These are phyloP conservation scores for Polymixis lichenea DNA, from an alignment of 2,888 invertebrate species.

Conservation along the genomic window DNA sequence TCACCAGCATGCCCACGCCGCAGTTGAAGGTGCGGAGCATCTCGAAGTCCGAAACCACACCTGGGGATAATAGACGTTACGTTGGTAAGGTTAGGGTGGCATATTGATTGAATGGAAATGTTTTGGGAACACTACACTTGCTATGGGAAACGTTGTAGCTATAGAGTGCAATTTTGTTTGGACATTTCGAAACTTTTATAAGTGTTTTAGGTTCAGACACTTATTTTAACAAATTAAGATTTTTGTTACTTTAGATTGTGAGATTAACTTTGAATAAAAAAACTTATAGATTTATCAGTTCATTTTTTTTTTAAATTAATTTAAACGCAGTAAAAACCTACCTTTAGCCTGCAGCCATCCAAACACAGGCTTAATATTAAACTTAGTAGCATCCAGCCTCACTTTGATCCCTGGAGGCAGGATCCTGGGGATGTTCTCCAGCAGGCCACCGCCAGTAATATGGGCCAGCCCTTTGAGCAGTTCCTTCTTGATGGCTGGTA, in stretches of 20 bases:
- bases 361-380: constrained; percentile 95
- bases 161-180: too few species aligned
- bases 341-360: constrained; percentile 96
- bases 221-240: too few species aligned
- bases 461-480: constrained; percentile 97
- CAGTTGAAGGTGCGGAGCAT: constrained; percentile 98
- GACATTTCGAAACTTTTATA: too few species aligned
- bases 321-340: constrained; percentile 61
- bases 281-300: too few species aligned
- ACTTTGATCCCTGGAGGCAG: constrained; percentile 93
- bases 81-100: neutral
- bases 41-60: constrained; percentile 94
- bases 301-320: too few species aligned
- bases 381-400: constrained; percentile 92
- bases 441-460: constrained; percentile 97
- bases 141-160: too few species aligned
- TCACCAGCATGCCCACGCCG: constrained; percentile 96
- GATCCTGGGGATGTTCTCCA: constrained; percentile 96
- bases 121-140: too few species aligned
- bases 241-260: too few species aligned
- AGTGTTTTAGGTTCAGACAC: too few species aligned
- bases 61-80: constrained; percentile 77
- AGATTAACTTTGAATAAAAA: too few species aligned
- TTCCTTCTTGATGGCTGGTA: constrained; percentile 93
- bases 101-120: neutral